Conservation (phyloP, 1,140 invertebrate species). For the Acyrthosiphon pisum region DNA sequence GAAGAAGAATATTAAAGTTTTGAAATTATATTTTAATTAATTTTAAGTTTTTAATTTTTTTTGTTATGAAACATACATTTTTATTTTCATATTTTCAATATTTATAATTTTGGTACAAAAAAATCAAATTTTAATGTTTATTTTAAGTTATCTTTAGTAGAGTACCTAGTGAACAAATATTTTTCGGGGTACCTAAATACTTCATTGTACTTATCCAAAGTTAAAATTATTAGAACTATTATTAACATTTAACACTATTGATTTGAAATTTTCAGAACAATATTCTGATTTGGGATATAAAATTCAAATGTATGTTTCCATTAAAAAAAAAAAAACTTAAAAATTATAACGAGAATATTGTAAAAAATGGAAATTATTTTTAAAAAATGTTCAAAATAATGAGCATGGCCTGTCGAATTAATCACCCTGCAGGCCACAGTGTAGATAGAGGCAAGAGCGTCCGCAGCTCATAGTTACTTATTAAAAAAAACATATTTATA, state of each 20-base stretch:
- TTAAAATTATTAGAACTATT: not conserved
- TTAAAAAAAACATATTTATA: too few species aligned
- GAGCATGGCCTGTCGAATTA: too few species aligned
- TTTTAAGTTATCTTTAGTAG: not conserved
- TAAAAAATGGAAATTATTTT: too few species aligned
- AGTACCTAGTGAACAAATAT: not conserved
- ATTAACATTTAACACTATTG: not conserved
- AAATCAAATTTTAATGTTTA: not conserved
- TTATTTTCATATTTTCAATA: not conserved
- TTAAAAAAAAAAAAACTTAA: not conserved
- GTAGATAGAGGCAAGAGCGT: too few species aligned
- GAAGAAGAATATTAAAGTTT: not conserved
- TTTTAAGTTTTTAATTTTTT: not conserved
- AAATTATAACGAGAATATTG: not conserved
- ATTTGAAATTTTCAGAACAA: not conserved
- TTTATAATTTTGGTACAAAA: not conserved
- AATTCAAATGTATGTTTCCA: not conserved
- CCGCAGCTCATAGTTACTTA: too few species aligned
- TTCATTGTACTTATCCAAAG: not conserved
- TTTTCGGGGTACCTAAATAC: not conserved
- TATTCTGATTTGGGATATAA: not conserved
- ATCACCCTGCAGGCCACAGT: not conserved
- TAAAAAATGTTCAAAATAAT: too few species aligned
- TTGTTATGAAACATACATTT: not conserved
- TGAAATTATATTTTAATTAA: not conserved